A percentile compares a stretch with the other conserved stretches of the same genome.
These are phyloP conservation scores for Pseudochirops corinnae DNA, from an alignment of 2,797 vertebrate species.

Conservation along the genomic window DNA sequence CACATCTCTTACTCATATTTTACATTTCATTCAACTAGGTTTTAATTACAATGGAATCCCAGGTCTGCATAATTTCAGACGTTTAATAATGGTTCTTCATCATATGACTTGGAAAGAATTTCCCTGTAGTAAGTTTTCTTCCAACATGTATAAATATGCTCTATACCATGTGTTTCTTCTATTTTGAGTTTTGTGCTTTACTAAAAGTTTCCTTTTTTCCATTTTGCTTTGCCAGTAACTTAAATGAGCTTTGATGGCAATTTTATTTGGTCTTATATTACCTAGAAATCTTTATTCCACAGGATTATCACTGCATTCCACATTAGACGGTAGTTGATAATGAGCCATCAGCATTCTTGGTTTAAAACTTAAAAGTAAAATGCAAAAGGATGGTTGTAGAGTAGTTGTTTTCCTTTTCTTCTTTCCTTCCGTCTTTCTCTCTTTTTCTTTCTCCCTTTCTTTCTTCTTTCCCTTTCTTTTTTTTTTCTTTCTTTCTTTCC, in stretches of 20 bases:
- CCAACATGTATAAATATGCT: not conserved
- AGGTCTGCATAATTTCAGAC: not conserved
- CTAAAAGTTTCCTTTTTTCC: not conserved
- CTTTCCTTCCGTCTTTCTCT: no score
- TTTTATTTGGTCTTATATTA: constrained; percentile 3
- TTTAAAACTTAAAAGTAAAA: constrained; percentile 30
- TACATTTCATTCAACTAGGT: not conserved
- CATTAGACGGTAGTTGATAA: not conserved
- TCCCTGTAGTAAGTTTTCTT: not conserved
- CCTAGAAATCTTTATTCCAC: not conserved
- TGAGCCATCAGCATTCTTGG: not conserved
- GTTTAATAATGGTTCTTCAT: not conserved
- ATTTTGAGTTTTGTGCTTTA: not conserved
- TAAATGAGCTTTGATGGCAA: not conserved
- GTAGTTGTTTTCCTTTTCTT: no score
- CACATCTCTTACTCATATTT: not conserved
- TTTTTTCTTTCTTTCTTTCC: no score
- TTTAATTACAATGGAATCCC: not conserved
- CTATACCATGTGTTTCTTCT: not conserved
- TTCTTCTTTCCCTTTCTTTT: no score
- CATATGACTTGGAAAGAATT: not conserved
- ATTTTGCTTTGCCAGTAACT: constrained; percentile 11
- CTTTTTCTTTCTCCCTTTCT: no score
- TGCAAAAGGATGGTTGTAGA: not conserved
- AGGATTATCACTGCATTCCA: not conserved